Evolutionary conservation across 1,140 invertebrate genomes (phyloP), one percentile per base, ranked within the genome.

Genomic region (Paramacrobiotus metropolitanus): DNA sequence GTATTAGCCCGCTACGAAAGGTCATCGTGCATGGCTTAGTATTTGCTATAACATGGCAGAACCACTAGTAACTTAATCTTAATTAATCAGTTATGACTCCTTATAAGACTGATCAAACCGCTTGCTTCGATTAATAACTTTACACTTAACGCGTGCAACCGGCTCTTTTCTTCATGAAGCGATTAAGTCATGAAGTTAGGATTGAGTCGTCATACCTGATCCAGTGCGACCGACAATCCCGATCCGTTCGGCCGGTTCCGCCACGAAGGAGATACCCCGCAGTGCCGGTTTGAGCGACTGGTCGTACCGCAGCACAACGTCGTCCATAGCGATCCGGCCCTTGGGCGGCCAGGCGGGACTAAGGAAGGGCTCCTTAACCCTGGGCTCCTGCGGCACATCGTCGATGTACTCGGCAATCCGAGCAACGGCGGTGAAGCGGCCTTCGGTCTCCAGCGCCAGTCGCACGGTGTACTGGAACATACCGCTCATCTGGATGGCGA

Each of bases 381-480:
- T 40, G 21, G 62, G 45, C 62, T 68, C 67, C 3, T 31, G 30
- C 62, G 63, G 62, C 21, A 68, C 30, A 1, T 66, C 72, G 66
- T 75, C 70, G 2, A 74, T 71, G 67, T 78, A 79, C 44, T 72
- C 69, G 15, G 73, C 66, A 30, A 81, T 74, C 66, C 80, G 68
- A 65, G 81, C 77, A 2, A 81, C 78, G 31, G 81, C 81, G 15
- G 81, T 78, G 68, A 85, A 82, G 59, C 78, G 75, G 2, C 79
- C 72, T 69, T 84, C 81, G 1, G 77, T 74, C 66, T 84, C 82
- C 28, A 80, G 78, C 62, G 80, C 74, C 44, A 81, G 69, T 65
- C 82, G 71, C 63, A 77, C 77, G 2, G 80, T 78, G 65, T 78
- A 83, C 67, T 83, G 81, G 65, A 84, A 81, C 18, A 79, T 69